These are phyloP conservation scores for Gymnoscelis rufifasciata DNA, from an alignment of 2,888 invertebrate genomes.

Conservation along the genomic window DNA sequence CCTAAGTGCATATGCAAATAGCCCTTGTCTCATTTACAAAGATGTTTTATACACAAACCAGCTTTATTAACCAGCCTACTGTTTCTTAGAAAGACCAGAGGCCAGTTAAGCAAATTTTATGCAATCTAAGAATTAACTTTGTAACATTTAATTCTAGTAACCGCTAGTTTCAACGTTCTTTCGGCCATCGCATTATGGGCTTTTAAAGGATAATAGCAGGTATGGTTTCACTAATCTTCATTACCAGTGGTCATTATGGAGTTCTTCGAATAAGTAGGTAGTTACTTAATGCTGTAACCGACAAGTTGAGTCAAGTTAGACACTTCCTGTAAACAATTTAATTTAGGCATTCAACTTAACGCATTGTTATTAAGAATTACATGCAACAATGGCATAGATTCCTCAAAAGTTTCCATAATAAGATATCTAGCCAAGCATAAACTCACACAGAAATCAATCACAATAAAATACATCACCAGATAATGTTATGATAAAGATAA, in stretches of 20 bases:
- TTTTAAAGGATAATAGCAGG: conserved; percentile 3
- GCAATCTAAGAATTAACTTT: conserved; percentile 12
- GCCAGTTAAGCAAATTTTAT: conserved; percentile 21
- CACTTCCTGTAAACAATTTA: not conserved
- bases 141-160: conserved; percentile 5
- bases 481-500: no score
- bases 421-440: no score
- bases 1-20: conserved; percentile 70
- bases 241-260: not conserved
- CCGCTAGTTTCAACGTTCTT: conserved; percentile 1
- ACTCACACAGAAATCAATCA: no score
- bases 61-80: conserved; percentile 51
- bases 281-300: not conserved
- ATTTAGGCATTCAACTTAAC: no score
- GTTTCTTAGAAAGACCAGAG: conserved; percentile 41
- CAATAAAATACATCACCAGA: no score
- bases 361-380: no score
- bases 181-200: conserved; percentile 8
- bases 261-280: not conserved
- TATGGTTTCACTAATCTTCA: conserved; percentile 10
- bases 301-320: not conserved
- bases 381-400: no score
- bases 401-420: no score
- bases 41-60: conserved; percentile 60
- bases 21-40: conserved; percentile 66